These are phyloP conservation scores for Lampris incognitus DNA, from an alignment of 2,113 vertebrate genomes.

Conservation along the genomic window DNA sequence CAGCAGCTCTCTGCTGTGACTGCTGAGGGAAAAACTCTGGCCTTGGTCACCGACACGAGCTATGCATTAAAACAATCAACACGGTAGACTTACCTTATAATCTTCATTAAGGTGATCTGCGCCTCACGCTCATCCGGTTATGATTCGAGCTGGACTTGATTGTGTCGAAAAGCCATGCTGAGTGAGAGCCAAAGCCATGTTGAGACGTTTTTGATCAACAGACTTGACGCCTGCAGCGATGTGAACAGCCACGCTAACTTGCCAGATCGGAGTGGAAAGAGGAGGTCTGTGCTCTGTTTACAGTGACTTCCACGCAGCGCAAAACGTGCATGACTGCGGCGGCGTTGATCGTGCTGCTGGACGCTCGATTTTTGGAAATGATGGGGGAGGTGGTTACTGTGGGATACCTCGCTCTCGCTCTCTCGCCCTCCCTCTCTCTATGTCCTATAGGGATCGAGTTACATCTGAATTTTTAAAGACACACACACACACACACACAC, in stretches of 20 bases:
- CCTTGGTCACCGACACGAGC: not conserved
- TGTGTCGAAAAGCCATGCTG: slow-evolving; percentile 27
- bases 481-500: slow-evolving; percentile 31
- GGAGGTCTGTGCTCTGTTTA: not conserved
- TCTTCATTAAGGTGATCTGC: slow-evolving; percentile 70
- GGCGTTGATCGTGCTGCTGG: slow-evolving; percentile 60
- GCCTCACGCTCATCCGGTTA: slow-evolving; percentile 54
- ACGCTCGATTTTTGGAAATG: slow-evolving; percentile 57
- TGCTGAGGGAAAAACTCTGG: slow-evolving; percentile 5
- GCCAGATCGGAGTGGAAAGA: not conserved
- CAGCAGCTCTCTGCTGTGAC: slow-evolving; percentile 28
- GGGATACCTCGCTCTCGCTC: slow-evolving; percentile 31
- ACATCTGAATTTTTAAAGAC: slow-evolving; percentile 78
- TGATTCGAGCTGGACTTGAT: slow-evolving; percentile 37
- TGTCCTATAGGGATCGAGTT: slow-evolving; percentile 61
- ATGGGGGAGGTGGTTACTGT: slow-evolving; percentile 37
- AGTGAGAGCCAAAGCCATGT: slow-evolving; percentile 53
- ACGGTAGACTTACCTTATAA: slow-evolving; percentile 61
- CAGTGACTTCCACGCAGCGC: slow-evolving; percentile 25
- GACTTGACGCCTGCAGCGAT: slow-evolving; percentile 25
- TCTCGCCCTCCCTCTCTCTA: slow-evolving; percentile 17
- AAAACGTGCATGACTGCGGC: slow-evolving; percentile 53
- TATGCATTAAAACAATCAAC: not conserved
- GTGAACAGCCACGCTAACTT: slow-evolving; percentile 15
- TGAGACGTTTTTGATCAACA: slow-evolving; percentile 58